Conservation (phyloP, 2,888 invertebrate genomes). For the Neria commutata region DNA sequence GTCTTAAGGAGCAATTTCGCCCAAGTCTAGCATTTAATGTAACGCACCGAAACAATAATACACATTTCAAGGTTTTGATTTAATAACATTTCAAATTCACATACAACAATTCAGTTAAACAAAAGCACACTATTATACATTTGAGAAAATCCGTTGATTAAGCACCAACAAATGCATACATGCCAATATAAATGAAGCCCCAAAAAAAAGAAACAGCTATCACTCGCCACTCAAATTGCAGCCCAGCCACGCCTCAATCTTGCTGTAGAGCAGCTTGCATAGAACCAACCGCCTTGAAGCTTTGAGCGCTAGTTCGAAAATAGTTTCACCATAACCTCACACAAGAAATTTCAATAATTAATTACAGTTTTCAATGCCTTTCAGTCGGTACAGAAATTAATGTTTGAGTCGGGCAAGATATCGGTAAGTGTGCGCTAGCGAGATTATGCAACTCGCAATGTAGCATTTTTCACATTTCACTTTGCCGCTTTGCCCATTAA, state of each 20-base stretch:
- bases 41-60: constrained; percentile 11
- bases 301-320: no score
- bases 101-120: background rate
- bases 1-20: no score
- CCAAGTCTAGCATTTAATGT: no score
- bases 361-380: constrained; percentile 35
- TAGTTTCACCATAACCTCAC: no score
- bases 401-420: constrained; percentile 58
- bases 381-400: constrained; percentile 59
- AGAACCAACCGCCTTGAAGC: no score
- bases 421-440: constrained; percentile 53
- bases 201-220: constrained; percentile 40
- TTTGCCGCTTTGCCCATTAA: background rate
- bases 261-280: no score
- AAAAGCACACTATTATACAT: background rate
- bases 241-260: background rate
- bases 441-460: background rate
- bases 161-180: background rate
- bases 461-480: background rate
- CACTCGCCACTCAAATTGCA: constrained; percentile 28
- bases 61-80: constrained; percentile 38
- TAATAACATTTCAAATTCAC: constrained; percentile 26
- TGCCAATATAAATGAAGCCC: no score
- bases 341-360: constrained; percentile 22
- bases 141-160: background rate